phyloP scores from a whole-genome alignment of 2,888 invertebrate species.

The Lasioglossum pauxillum region DNA sequence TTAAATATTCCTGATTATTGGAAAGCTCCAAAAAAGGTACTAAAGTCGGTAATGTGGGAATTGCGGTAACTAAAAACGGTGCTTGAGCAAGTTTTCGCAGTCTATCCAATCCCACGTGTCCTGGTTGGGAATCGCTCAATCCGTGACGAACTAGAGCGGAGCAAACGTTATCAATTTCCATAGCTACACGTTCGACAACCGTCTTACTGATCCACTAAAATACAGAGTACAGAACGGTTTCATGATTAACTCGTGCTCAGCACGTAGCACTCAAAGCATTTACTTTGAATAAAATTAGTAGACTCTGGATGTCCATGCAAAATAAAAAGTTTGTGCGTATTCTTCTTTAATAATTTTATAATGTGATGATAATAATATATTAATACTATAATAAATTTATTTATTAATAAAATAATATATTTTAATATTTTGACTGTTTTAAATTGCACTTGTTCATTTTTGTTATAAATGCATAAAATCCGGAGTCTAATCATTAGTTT shows the following conservation, averaged over 20 bases:
- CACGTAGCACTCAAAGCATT: too few relatives aligned
- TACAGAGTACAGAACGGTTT: slow-evolving; percentile 1
- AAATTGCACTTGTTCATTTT: too few relatives aligned
- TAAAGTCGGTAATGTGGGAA: slow-evolving; percentile 87
- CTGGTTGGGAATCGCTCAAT: slow-evolving; percentile 88
- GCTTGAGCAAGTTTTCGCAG: slow-evolving; percentile 90
- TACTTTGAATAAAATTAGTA: neutral
- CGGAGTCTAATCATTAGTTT: neutral
- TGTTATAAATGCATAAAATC: too few relatives aligned
- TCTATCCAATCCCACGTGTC: slow-evolving; percentile 90
- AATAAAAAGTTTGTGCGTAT: too few relatives aligned
- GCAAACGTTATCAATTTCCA: slow-evolving; percentile 91
- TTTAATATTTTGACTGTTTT: too few relatives aligned
- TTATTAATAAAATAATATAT: too few relatives aligned
- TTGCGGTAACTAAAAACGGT: slow-evolving; percentile 84
- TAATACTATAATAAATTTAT: too few relatives aligned
- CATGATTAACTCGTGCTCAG: neutral
- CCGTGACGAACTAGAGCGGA: slow-evolving; percentile 89
- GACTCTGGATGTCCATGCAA: too few relatives aligned
- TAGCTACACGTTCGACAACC: slow-evolving; percentile 90
- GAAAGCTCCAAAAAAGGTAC: slow-evolving; percentile 93
- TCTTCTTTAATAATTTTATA: too few relatives aligned
- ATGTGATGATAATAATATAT: too few relatives aligned
- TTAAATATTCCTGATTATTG: slow-evolving; percentile 94
- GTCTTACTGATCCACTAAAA: slow-evolving; percentile 94